phyloP scores from a whole-genome alignment of 2,797 vertebrate genomes.

The Spinus pinus region DNA sequence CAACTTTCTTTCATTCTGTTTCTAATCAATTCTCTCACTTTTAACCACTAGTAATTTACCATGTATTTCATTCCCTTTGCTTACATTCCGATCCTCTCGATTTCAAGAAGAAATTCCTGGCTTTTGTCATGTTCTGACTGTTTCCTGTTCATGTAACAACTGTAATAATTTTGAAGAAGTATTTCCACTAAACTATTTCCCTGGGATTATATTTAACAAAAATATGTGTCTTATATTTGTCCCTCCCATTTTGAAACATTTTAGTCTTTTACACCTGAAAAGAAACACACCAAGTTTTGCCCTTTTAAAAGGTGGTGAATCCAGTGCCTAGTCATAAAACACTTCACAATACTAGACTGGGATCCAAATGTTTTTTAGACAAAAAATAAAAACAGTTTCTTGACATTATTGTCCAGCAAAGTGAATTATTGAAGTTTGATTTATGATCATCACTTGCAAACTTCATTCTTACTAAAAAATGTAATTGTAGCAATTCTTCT shows the following conservation, averaged over 20 bases:
- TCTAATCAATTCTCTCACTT: neutral
- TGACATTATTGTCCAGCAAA: neutral
- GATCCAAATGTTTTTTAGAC: neutral
- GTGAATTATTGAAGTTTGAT: neutral
- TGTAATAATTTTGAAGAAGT: neutral
- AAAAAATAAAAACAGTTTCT: neutral
- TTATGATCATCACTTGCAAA: neutral
- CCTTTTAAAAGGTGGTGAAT: neutral
- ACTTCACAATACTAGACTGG: neutral
- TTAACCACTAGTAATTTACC: neutral
- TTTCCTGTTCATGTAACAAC: neutral
- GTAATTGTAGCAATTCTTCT: neutral
- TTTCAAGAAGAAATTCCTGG: neutral
- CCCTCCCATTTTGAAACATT: neutral
- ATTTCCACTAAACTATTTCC: neutral
- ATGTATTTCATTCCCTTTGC: neutral
- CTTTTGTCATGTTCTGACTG: neutral
- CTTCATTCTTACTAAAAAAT: neutral
- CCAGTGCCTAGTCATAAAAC: neutral
- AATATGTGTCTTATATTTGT: accelerated
- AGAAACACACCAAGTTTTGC: neutral
- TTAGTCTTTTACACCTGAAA: neutral
- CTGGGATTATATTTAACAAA: neutral
- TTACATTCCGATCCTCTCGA: neutral
- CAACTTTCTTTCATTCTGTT: neutral